A percentile compares a stretch with the other conserved stretches of the same genome.
Conservation (phyloP, 2,888 invertebrate species). For the Metopia argyrocephala region DNA sequence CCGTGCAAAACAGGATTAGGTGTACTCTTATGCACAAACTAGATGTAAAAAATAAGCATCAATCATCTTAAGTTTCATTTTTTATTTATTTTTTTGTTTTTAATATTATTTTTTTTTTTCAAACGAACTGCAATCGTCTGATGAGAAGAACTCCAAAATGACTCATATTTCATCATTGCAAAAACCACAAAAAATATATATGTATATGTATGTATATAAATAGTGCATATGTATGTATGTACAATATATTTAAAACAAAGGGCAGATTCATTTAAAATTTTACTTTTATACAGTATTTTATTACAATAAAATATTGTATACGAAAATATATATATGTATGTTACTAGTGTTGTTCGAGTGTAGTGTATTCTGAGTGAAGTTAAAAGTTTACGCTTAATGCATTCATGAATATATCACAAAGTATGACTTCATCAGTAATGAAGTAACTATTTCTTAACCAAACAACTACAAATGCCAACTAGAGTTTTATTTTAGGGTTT, state of each 20-base stretch:
- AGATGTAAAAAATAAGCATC: neutral
- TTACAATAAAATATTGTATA: neutral
- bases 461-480: constrained; percentile 8
- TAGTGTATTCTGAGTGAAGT: constrained; percentile 30
- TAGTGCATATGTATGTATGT: neutral
- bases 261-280: constrained; percentile 23
- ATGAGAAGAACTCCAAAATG: constrained; percentile 21
- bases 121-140: neutral
- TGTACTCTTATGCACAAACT: no score
- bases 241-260: constrained; percentile 37
- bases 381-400: constrained; percentile 42
- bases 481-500: neutral
- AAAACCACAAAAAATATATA: constrained; percentile 40
- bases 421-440: constrained; percentile 57
- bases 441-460: constrained; percentile 36
- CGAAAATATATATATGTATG: neutral
- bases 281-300: neutral
- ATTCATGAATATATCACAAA: constrained; percentile 26
- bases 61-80: constrained; percentile 26
- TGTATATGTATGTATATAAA: no score
- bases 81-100: neutral
- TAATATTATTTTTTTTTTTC: no score
- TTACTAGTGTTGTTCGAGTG: neutral
- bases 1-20: no score
- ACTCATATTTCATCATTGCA: constrained; percentile 29